A percentile compares a stretch with the other conserved stretches of the same genome.
Evolutionary conservation across 2,797 vertebrate genomes (phyloP).

Genomic region (Epinephelus malabaricus): DNA sequence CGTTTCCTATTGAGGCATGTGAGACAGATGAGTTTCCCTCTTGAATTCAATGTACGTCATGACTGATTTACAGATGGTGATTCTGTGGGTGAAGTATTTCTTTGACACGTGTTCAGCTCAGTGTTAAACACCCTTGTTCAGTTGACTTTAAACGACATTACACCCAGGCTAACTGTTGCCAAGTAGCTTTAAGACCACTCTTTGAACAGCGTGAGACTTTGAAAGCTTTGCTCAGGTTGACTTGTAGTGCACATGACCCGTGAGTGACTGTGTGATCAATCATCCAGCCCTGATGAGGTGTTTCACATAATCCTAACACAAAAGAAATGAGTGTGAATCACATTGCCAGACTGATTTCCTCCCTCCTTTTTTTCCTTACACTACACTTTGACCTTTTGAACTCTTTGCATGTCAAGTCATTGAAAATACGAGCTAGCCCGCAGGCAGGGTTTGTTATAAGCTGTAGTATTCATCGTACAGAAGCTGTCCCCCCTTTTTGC

Average conservation of each 20-base stretch:
- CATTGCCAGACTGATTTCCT: slow-evolving; percentile 44
- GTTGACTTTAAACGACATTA: slow-evolving; percentile 17
- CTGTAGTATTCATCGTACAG: slow-evolving; percentile 85
- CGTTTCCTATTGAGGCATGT: too few relatives aligned
- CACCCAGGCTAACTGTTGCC: slow-evolving; percentile 55
- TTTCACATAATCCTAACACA: slow-evolving; percentile 57
- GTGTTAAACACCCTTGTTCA: slow-evolving; percentile 40
- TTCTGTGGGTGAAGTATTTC: too few relatives aligned
- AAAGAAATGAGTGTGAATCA: slow-evolving; percentile 36
- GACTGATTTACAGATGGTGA: too few relatives aligned
- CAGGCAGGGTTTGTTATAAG: slow-evolving; percentile 92
- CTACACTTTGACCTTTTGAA: slow-evolving; percentile 72
- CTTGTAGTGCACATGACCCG: slow-evolving; percentile 48
- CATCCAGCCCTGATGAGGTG: slow-evolving; percentile 40
- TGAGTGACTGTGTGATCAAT: slow-evolving; percentile 57
- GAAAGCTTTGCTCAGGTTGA: slow-evolving; percentile 76
- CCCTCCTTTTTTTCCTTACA: slow-evolving; percentile 53
- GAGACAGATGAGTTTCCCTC: too few relatives aligned
- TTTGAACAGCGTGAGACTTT: slow-evolving; percentile 50
- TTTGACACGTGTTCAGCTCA: slow-evolving; percentile 45
- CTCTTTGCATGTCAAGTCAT: slow-evolving; percentile 75
- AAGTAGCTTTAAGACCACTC: slow-evolving; percentile 73
- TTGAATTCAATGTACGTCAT: too few relatives aligned
- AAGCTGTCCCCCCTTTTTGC: slow-evolving; percentile 88
- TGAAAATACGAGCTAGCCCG: slow-evolving; percentile 87